These are phyloP conservation scores for Triops longicaudatus DNA, from an alignment of 1,140 invertebrate genomes.

Conservation along the genomic window DNA sequence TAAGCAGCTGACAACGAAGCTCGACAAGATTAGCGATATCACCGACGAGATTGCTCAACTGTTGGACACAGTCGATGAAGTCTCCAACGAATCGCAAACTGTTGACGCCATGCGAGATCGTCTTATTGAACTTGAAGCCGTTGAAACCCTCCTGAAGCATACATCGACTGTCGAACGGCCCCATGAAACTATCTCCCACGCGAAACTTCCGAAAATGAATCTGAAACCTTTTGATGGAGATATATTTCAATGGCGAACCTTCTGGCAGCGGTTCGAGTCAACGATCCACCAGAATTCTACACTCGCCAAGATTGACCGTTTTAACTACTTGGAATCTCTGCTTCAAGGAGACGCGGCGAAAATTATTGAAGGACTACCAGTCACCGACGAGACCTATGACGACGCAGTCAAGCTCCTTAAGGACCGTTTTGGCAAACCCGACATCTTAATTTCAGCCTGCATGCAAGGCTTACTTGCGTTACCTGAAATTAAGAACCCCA, in stretches of 20 bases:
- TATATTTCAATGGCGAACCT: not conserved
- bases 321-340: not conserved
- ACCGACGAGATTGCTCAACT: too few species aligned
- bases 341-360: not conserved
- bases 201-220: not conserved
- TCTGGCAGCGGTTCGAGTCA: not conserved
- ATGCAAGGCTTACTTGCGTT: too few species aligned
- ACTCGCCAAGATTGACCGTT: not conserved
- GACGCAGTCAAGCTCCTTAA: not conserved
- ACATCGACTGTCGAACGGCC: too few species aligned
- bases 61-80: too few species aligned
- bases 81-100: too few species aligned
- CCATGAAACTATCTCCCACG: too few species aligned
- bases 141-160: too few species aligned
- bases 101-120: too few species aligned
- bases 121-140: too few species aligned
- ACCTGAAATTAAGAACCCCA: too few species aligned
- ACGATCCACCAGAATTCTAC: not conserved
- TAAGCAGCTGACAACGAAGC: too few species aligned
- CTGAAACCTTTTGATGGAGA: not conserved
- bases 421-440: not conserved
- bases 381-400: not conserved
- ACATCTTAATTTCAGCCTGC: not conserved
- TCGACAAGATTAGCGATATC: too few species aligned
- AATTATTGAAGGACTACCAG: not conserved